Evolutionary conservation across 1,140 invertebrate species (phyloP).

Genomic region (Trichogramma pretiosum): DNA sequence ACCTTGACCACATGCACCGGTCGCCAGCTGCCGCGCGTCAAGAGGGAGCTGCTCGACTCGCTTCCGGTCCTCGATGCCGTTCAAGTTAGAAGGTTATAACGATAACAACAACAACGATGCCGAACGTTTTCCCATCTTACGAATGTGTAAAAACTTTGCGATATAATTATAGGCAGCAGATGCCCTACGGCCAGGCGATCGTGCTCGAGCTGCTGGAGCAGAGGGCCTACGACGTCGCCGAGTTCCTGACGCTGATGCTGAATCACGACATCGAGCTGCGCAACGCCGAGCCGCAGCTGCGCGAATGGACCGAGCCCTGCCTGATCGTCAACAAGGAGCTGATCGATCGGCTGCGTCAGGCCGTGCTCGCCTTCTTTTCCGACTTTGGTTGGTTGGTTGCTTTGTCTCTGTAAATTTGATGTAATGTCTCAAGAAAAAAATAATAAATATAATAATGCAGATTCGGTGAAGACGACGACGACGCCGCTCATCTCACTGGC

Average conservation of each 20-base stretch:
- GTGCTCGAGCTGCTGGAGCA: constrained; percentile 46
- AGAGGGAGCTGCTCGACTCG: constrained; percentile 18
- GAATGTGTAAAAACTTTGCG: no score
- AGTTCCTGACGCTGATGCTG: constrained; percentile 45
- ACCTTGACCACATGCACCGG: constrained; percentile 13
- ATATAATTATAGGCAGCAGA: constrained; percentile 43
- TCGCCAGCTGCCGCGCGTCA: constrained; percentile 16
- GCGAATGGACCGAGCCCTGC: constrained; percentile 24
- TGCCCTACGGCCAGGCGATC: constrained; percentile 45
- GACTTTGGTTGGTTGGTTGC: no score
- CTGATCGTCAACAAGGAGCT: constrained; percentile 40
- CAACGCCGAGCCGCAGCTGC: no score
- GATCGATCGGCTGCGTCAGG: constrained; percentile 36
- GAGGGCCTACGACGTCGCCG: constrained; percentile 39
- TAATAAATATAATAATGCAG: no score
- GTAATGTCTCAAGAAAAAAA: no score
- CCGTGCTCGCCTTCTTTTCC: background rate
- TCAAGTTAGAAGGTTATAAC: constrained; percentile 28
- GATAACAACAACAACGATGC: no score
- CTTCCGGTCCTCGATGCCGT: constrained; percentile 19
- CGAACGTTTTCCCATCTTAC: no score
- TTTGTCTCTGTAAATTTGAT: no score
- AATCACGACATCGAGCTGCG: no score
- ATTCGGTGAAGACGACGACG: background rate
- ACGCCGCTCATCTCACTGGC: background rate